A percentile compares a stretch with the other conserved stretches of the same genome.
These are phyloP conservation scores for Eunapius fragilis DNA, from an alignment of 37 sponge, comb jelly and placozoan genomes.

Conservation along the genomic window DNA sequence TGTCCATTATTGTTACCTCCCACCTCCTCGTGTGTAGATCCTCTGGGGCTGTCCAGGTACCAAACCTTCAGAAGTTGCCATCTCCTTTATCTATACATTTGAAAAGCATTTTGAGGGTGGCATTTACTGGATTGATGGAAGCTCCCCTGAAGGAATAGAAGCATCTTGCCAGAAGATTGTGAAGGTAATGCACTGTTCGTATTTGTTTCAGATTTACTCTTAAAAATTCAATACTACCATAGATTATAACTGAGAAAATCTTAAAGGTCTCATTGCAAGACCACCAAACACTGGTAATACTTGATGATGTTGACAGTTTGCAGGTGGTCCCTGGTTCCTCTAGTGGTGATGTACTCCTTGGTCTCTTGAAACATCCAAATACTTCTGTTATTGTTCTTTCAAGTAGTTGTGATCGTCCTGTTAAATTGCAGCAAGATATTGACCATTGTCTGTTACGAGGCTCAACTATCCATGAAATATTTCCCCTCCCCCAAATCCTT, in stretches of 20 bases:
- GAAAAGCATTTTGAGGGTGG: constrained; percentile 49
- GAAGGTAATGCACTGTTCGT: not conserved
- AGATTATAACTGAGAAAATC: not conserved
- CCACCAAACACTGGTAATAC: not conserved
- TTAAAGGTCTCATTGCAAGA: not conserved
- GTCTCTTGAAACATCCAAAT: not conserved
- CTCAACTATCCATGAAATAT: not conserved
- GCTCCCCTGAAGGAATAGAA: not conserved
- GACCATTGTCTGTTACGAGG: constrained; percentile 31
- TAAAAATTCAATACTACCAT: too few relatives aligned
- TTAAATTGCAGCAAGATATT: constrained; percentile 10
- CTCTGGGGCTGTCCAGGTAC: not conserved
- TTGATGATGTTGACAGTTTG: not conserved
- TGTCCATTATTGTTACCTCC: not conserved
- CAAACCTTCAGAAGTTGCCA: constrained; percentile 32
- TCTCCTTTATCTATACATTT: constrained; percentile 25
- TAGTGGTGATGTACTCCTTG: not conserved
- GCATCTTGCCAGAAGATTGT: not conserved
- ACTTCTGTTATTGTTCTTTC: constrained; percentile 14
- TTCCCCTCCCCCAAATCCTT: constrained; percentile 36
- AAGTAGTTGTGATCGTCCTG: not conserved
- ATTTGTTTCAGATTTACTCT: not conserved
- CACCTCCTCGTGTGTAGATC: not conserved
- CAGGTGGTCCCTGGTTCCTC: not conserved
- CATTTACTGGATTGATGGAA: constrained; percentile 51